These are phyloP conservation scores for Sander lucioperca DNA, from an alignment of 2,113 vertebrate genomes.

Conservation along the genomic window DNA sequence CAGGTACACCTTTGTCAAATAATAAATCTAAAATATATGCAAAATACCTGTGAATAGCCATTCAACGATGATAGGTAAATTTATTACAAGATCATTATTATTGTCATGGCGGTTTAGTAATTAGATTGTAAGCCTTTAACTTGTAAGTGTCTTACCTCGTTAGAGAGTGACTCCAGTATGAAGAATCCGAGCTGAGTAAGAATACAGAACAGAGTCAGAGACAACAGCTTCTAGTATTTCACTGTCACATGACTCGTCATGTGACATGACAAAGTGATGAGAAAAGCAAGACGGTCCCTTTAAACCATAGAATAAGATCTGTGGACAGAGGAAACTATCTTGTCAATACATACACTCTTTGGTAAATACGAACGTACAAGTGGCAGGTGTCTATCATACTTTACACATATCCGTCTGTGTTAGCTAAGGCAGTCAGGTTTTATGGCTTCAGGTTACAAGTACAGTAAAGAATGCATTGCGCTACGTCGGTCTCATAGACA, in stretches of 20 bases:
- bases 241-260: conserved; percentile 74
- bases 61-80: not conserved
- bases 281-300: conserved; percentile 2
- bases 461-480: too few relatives aligned
- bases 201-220: not conserved
- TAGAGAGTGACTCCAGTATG: not conserved
- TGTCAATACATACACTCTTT: conserved; percentile 2
- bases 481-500: too few relatives aligned
- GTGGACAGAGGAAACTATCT: not conserved
- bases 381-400: not conserved
- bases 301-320: conserved; percentile 7
- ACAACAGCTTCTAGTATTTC: conserved; percentile 23
- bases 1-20: not conserved
- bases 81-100: not conserved
- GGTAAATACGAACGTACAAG: not conserved
- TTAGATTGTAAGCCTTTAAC: not conserved
- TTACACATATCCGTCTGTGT: too few relatives aligned
- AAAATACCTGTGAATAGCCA: not conserved
- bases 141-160: conserved; percentile 37
- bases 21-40: not conserved
- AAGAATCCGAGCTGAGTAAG: conserved; percentile 8
- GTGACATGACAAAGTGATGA: conserved; percentile 32
- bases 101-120: not conserved
- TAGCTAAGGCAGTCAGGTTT: too few relatives aligned
- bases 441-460: too few relatives aligned